These are phyloP conservation scores for Synanthedon formicaeformis DNA, from an alignment of 2,888 invertebrate species.

Conservation along the genomic window DNA sequence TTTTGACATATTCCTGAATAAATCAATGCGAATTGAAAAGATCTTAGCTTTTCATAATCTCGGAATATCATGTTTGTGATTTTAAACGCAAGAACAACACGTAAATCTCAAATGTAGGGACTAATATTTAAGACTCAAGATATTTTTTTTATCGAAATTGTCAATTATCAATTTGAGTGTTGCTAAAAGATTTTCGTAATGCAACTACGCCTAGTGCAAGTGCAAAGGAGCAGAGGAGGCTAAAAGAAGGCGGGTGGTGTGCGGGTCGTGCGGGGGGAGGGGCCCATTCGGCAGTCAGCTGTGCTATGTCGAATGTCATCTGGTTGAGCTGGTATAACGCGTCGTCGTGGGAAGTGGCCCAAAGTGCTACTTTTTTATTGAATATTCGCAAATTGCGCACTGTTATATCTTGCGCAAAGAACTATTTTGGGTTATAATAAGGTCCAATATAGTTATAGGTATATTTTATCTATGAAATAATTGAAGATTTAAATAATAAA, in stretches of 20 bases:
- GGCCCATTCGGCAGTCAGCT: slow-evolving; percentile 60
- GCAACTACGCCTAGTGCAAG: slow-evolving; percentile 16
- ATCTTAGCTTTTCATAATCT: too few relatives aligned
- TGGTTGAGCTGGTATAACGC: slow-evolving; percentile 24
- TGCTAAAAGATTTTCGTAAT: background rate
- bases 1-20: slow-evolving; percentile 29
- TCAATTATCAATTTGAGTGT: background rate
- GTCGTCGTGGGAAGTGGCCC: slow-evolving; percentile 54
- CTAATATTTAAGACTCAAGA: too few relatives aligned
- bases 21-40: slow-evolving; percentile 7
- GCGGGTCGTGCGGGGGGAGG: slow-evolving; percentile 23
- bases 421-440: background rate
- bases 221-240: slow-evolving; percentile 31
- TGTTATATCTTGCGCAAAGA: slow-evolving; percentile 10
- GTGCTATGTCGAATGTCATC: slow-evolving; percentile 47
- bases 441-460: too few relatives aligned
- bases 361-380: slow-evolving; percentile 44
- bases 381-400: slow-evolving; percentile 22
- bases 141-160: background rate
- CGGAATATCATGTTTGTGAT: too few relatives aligned
- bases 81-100: background rate
- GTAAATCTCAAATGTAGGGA: background rate
- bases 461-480: too few relatives aligned
- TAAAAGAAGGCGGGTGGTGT: slow-evolving; percentile 20
- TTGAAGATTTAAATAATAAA: too few relatives aligned